Evolutionary conservation across 2,888 invertebrate genomes (phyloP).

Genomic region (Eledona agricola): DNA sequence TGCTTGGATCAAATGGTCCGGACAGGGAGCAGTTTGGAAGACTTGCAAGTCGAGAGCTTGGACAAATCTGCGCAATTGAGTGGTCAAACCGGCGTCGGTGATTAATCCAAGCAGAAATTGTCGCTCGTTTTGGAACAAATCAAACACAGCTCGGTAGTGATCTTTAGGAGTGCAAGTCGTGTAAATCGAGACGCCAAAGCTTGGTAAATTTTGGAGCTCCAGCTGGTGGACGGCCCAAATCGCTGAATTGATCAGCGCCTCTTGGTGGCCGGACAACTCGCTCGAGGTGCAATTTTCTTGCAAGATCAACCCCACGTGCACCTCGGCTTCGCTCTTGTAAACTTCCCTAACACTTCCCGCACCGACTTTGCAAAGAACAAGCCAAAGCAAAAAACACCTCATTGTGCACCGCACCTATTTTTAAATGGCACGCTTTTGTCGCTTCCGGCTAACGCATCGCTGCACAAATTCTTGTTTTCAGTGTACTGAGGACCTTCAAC

Average conservation of each 20-base stretch:
- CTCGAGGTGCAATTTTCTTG: conserved; percentile 50
- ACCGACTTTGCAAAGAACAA: conserved; percentile 8
- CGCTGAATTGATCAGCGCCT: conserved; percentile 53
- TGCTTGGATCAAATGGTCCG: conserved; percentile 48
- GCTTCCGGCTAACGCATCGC: conserved; percentile 49
- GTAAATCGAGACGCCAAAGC: conserved; percentile 50
- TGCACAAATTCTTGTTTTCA: conserved; percentile 42
- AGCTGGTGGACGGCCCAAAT: conserved; percentile 56
- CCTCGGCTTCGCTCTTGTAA: conserved; percentile 48
- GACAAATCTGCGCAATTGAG: conserved; percentile 49
- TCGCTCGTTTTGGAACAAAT: conserved; percentile 47
- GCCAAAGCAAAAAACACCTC: conserved; percentile 11
- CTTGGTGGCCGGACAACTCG: conserved; percentile 47
- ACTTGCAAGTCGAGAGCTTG: conserved; percentile 50
- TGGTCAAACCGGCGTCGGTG: conserved; percentile 40
- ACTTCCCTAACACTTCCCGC: conserved; percentile 35
- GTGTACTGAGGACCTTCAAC: conserved; percentile 28
- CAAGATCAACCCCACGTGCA: conserved; percentile 49
- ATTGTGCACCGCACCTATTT: conserved; percentile 29
- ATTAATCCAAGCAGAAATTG: conserved; percentile 51
- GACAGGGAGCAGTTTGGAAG: conserved; percentile 40
- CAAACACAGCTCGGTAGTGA: conserved; percentile 51
- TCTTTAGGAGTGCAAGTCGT: conserved; percentile 53
- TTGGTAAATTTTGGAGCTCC: conserved; percentile 50
- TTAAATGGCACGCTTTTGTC: conserved; percentile 31